Evolutionary conservation across 2,113 vertebrate species (phyloP).

Genomic region (Sigmodon hispidus): DNA sequence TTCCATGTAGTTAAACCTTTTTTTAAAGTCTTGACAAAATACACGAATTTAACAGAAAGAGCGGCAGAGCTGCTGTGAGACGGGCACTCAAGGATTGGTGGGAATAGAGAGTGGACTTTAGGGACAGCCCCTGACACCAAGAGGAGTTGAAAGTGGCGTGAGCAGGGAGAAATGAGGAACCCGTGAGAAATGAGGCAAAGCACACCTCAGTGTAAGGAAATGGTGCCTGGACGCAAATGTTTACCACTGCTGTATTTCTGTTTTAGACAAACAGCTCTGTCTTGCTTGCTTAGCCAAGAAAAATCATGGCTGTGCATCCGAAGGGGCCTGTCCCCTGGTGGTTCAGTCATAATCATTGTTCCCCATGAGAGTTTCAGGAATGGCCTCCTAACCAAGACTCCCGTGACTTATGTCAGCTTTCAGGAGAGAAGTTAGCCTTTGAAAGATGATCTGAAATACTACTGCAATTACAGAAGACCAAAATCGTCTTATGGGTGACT

Average conservation of each 20-base stretch:
- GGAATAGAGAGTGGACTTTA: not conserved
- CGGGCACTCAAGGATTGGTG: rapidly evolving
- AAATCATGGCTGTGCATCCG: not conserved
- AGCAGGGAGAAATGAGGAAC: not conserved
- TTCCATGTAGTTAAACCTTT: too few relatives aligned
- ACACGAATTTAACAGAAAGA: not conserved
- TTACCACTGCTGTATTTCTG: not conserved
- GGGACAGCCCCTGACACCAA: not conserved
- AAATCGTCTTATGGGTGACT: not conserved
- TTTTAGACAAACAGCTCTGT: not conserved
- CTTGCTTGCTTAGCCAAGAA: not conserved
- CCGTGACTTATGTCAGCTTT: not conserved
- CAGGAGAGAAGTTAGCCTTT: conserved; percentile 3
- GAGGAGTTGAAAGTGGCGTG: not conserved
- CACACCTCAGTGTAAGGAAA: not conserved
- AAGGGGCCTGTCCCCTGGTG: not conserved
- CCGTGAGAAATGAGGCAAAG: not conserved
- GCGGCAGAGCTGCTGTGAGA: not conserved
- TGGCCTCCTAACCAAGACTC: not conserved
- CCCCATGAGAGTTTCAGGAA: not conserved
- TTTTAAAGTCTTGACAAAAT: not conserved
- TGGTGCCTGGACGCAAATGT: not conserved
- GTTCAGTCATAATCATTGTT: not conserved
- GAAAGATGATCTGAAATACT: not conserved
- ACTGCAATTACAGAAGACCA: not conserved